A percentile compares a stretch with the other conserved stretches of the same genome.
Conservation (phyloP, 1,140 invertebrate species). For the Pachyrhynchus sulphureomaculatus region DNA sequence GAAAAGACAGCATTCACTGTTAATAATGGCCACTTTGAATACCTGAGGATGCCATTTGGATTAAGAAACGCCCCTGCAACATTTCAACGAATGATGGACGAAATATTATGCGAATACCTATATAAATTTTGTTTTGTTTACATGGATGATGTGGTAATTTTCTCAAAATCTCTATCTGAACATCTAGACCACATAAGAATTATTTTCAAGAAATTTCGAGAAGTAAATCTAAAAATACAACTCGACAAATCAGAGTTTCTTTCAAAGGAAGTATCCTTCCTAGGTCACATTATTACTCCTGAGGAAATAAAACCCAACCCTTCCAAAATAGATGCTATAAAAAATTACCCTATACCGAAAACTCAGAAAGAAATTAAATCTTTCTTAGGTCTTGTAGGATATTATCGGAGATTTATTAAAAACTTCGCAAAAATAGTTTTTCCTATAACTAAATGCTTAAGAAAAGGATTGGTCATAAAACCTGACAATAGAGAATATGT, state of each 20-base stretch:
- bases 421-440: conserved; percentile 5
- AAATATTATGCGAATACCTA: conserved; percentile 39
- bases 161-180: conserved; percentile 30
- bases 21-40: conserved; percentile 48
- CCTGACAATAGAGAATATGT: background rate
- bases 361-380: conserved; percentile 14
- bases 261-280: conserved; percentile 22
- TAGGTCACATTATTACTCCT: conserved; percentile 14
- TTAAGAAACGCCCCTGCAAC: conserved; percentile 51
- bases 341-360: conserved; percentile 17
- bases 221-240: conserved; percentile 40
- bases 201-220: conserved; percentile 34
- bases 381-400: conserved; percentile 33
- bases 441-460: conserved; percentile 36
- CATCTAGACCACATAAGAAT: conserved; percentile 34
- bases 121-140: conserved; percentile 41
- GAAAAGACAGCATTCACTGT: conserved; percentile 54
- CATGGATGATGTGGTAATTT: conserved; percentile 46
- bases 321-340: conserved; percentile 13
- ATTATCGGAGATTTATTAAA: conserved; percentile 35
- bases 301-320: conserved; percentile 26
- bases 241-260: conserved; percentile 8
- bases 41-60: conserved; percentile 51
- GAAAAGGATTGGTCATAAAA: conserved; percentile 22
- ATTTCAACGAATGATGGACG: conserved; percentile 52